Percentiles rank a stretch among this genome's conserved stretches.
These are phyloP conservation scores for Phyllotis vaccarum DNA, from an alignment of 2,797 vertebrate genomes.

Conservation along the genomic window DNA sequence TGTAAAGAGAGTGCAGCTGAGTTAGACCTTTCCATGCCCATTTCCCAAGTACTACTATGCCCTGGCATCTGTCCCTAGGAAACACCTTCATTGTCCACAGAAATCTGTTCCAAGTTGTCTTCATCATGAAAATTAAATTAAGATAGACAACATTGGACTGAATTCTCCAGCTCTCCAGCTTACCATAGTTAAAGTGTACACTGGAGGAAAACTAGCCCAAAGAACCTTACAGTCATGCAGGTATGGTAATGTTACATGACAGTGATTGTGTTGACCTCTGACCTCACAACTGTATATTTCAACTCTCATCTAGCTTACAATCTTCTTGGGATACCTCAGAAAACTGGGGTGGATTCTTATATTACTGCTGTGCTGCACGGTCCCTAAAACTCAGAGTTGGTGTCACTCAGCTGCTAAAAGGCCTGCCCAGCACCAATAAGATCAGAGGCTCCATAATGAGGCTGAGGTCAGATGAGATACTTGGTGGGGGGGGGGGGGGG, in stretches of 20 bases:
- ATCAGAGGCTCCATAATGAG: not conserved
- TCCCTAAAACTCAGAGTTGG: not conserved
- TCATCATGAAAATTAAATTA: not conserved
- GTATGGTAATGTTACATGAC: not conserved
- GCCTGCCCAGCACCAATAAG: too few species aligned
- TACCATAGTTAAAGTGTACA: not conserved
- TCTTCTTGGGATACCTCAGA: not conserved
- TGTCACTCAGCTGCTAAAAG: not conserved
- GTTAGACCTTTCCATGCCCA: not conserved
- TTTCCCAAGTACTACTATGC: not conserved
- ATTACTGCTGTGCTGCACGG: not conserved
- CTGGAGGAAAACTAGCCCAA: not conserved
- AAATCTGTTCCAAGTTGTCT: not conserved
- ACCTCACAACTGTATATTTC: not conserved
- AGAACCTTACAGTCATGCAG: not conserved
- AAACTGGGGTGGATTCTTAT: rapidly evolving
- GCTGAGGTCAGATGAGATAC: not conserved
- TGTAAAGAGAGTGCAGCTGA: not conserved
- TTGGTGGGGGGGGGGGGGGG: not conserved
- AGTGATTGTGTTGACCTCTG: not conserved
- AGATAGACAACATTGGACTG: too few species aligned
- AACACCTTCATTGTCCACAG: not conserved
- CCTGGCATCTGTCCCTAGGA: not conserved
- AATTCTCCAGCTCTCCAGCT: not conserved
- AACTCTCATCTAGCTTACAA: not conserved